phyloP scores from a whole-genome alignment of 2,113 vertebrate genomes.

The Kryptolebias marmoratus region DNA sequence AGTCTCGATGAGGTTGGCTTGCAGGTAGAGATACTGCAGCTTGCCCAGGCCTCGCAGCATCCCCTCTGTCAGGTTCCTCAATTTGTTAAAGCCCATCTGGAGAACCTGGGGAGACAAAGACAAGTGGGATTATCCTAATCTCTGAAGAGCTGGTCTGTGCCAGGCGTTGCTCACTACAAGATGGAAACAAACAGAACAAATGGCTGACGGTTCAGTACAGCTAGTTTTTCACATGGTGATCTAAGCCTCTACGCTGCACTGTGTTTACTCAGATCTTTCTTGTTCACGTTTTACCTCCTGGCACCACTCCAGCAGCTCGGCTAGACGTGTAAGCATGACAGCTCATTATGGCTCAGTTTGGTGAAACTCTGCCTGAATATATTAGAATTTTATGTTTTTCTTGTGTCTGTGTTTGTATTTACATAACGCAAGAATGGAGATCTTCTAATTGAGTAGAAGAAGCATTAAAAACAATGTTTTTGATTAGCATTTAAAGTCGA shows the following conservation, averaged over 20 bases:
- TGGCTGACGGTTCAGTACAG: slow-evolving; percentile 48
- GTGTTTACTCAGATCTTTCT: slow-evolving; percentile 51
- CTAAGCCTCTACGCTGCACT: slow-evolving; percentile 46
- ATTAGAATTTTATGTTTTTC: slow-evolving; percentile 36
- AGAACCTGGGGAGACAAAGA: slow-evolving; percentile 74
- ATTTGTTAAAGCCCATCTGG: slow-evolving; percentile 81
- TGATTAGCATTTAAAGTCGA: not conserved
- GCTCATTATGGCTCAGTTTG: slow-evolving; percentile 59
- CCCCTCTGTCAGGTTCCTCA: slow-evolving; percentile 95
- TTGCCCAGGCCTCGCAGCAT: slow-evolving; percentile 94
- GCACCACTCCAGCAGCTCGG: slow-evolving; percentile 37
- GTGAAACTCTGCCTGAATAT: slow-evolving; percentile 36
- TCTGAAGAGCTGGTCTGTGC: slow-evolving; percentile 41
- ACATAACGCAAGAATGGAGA: not conserved
- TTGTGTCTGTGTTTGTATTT: slow-evolving; percentile 24
- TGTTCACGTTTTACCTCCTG: slow-evolving; percentile 57
- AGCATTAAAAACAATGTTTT: not conserved
- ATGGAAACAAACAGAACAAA: slow-evolving; percentile 56
- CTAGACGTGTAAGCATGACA: slow-evolving; percentile 42
- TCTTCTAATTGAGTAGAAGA: not conserved
- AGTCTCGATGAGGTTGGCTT: slow-evolving; percentile 96
- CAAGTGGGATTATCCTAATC: slow-evolving; percentile 77
- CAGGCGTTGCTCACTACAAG: slow-evolving; percentile 49
- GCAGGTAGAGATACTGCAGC: slow-evolving; percentile 98
- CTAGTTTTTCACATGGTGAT: slow-evolving; percentile 63